These are phyloP conservation scores for Neosilurus hyrtlii DNA, from an alignment of 2,797 vertebrate species.

Conservation along the genomic window DNA sequence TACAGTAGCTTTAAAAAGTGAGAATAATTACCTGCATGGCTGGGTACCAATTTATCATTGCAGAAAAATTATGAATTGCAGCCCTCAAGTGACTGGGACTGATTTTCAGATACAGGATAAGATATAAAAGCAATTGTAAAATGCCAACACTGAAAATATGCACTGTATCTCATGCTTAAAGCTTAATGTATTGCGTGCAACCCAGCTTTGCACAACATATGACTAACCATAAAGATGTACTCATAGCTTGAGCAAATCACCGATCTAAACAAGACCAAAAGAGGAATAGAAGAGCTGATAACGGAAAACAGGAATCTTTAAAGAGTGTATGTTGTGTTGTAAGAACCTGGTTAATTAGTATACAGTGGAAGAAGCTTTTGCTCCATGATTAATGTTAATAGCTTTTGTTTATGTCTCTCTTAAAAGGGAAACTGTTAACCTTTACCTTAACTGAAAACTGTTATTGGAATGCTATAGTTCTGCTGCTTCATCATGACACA, in stretches of 20 bases:
- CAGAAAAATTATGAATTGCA: constrained; percentile 11
- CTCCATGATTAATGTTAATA: constrained; percentile 52
- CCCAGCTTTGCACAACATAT: not conserved
- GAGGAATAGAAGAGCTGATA: constrained; percentile 15
- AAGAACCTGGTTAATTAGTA: constrained; percentile 47
- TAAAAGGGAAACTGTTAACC: constrained; percentile 43
- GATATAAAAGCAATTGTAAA: not conserved
- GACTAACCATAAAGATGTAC: not conserved
- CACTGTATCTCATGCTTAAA: not conserved
- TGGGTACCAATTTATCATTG: not conserved
- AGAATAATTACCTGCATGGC: constrained; percentile 19
- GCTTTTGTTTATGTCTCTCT: constrained; percentile 52
- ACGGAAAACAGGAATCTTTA: constrained; percentile 29
- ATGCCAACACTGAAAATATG: not conserved
- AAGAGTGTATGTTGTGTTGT: not conserved
- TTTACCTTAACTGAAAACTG: no score
- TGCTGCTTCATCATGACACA: constrained; percentile 50
- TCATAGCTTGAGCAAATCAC: not conserved
- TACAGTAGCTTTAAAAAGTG: no score
- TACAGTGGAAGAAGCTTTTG: constrained; percentile 25
- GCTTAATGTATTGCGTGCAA: not conserved
- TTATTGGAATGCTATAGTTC: constrained; percentile 48
- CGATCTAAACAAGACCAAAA: not conserved
- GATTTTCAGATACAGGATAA: not conserved
- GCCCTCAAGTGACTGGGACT: not conserved